Evolutionary conservation across 64 coral and sea anemone species (phyloP), one percentile per base, ranked within the genome.

Genomic region (Orbicella faveolata): DNA sequence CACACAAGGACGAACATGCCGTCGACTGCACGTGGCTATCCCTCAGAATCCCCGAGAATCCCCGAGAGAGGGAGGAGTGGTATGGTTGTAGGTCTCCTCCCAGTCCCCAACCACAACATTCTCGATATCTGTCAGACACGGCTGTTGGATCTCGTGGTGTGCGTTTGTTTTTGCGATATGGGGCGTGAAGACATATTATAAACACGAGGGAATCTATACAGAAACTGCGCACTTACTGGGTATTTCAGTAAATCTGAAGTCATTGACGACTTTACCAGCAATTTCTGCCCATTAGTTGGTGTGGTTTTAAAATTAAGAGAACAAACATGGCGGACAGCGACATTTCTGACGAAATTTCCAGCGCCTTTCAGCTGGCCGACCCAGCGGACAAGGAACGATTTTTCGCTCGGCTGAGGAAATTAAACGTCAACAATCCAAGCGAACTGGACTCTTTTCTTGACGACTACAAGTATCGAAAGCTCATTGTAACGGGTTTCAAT

Each of bases 381-480:
- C 88, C 85, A 16, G 83, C 61, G 2, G 92, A 96, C 83, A 93
- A 87, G 69, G 95, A 94, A 53, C 55, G 77, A 2, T 96, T 96
- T 79, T 96, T 96, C 36, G 73, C 78, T 67, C 91, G 92, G 2
- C 95, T 96, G 1, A 90, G 81, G 44, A 87, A 93, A 67, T 78
- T 96, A 57, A 73, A 96, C 88, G 95, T 96, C 61, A 96, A 96
- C 81, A 84, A 91, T 41, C 21, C 76, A 63, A 59, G 57, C 30
- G 75, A 86, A 34, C 63, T 96, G 9, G 53, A 55, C 26, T 25
- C 63, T 0, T 96, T 96, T 96, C 63, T 96, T 36, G 84, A 88
- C 23, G 88, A 90, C 65, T 96, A 90, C 78, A 96, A 96, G 52
- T 90, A 94, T 36, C 87, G 90, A 74, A 96, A 96, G 48, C 88